phyloP scores from a whole-genome alignment of 2,888 invertebrate genomes.

The Rhyacophila evoluta region DNA sequence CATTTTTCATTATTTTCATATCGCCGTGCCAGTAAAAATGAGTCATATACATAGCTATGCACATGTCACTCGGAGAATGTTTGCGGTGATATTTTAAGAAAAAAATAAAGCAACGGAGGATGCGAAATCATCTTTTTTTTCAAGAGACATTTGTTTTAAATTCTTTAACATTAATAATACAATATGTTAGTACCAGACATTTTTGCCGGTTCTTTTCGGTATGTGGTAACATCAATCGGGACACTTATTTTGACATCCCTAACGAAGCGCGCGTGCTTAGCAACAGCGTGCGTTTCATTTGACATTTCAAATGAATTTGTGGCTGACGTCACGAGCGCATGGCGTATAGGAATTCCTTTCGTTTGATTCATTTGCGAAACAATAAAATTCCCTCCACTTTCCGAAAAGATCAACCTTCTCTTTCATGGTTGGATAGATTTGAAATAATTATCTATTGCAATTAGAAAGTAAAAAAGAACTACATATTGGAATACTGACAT shows the following conservation, averaged over 20 bases:
- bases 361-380: too few relatives aligned
- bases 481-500: neutral
- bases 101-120: neutral
- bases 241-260: neutral
- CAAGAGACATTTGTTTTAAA: too few relatives aligned
- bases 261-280: constrained; percentile 15
- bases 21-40: too few relatives aligned
- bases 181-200: too few relatives aligned
- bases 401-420: too few relatives aligned
- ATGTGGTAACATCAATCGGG: neutral
- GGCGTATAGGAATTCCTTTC: neutral
- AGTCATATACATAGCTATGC: too few relatives aligned
- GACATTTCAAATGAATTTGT: constrained; percentile 16
- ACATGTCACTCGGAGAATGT: too few relatives aligned
- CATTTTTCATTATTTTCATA: too few relatives aligned
- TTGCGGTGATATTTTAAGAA: neutral
- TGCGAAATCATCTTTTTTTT: too few relatives aligned
- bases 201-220: too few relatives aligned
- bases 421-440: too few relatives aligned
- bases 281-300: constrained; percentile 32
- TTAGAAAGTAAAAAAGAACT: neutral
- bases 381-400: neutral
- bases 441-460: neutral
- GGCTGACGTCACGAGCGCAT: constrained; percentile 32
- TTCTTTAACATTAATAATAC: too few relatives aligned